Base-by-base conservation (phyloP, 2,888 invertebrate species). In the Drosophila vallismaia region DNA sequence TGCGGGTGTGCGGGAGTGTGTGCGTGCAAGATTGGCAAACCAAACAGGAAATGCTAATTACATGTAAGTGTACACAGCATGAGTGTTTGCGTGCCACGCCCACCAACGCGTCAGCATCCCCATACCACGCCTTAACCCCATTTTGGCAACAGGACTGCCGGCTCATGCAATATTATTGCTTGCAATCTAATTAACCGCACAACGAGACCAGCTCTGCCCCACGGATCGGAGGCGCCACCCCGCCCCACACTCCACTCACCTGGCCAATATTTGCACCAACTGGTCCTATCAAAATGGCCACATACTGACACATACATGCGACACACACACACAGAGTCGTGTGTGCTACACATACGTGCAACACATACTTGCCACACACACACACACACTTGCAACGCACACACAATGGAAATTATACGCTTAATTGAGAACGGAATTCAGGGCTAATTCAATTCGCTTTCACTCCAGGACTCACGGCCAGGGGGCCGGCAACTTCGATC, bases 11-110 rank as follows among this genome's bases (percentile, higher is more conserved):
- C 42, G 36, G 19, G 29, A 8, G 31, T 59, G 69, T 12, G 44
- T 36, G 60, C 14, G 56, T 46, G 60, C 48, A 56, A 45, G 36
- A 50, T 55, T 62, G 64, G 26, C 57, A 64, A 55, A 50, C 66
- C 71, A 67, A 70, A 76, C 72, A 71, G 79, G 74, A 85, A 85
- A 85, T 79, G 83, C 82, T 79, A 82, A 82, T 82, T 85, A 71
- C 80, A 76, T 77, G 78, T 67, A 76, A 81, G 76, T 76, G 72
- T 46, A 53, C 44, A 52, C 68, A 33, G 58, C 48, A 42, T 31
- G 70, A 46, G 49, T 50, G 66, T 66, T 50, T 58, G 68, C 19
- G 49, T 51, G 75, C 63, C 69, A 76, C 66, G 57, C 28, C 28
- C 28, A 28, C 28, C 28, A 28, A 4, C 28, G 28, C 28, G 28